Percentiles rank a stretch among this genome's conserved stretches.
phyloP scores from a whole-genome alignment of 2,888 invertebrate species.

The Lypha dubia region DNA sequence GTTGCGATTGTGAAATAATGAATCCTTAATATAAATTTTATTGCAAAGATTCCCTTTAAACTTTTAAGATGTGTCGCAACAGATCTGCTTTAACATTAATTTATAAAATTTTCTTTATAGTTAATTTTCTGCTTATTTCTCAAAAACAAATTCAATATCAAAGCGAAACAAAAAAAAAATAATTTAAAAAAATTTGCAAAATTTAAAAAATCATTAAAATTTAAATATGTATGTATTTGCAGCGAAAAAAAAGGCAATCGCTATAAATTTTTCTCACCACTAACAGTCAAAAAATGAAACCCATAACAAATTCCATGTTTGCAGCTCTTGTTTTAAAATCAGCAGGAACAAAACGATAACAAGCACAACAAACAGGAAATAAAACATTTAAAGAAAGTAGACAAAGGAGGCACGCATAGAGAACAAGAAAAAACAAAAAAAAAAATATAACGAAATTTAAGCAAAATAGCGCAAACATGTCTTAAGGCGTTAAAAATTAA shows the following conservation, averaged over 20 bases:
- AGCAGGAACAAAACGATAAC: conserved; percentile 26
- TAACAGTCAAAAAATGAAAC: conserved; percentile 44
- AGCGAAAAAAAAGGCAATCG: conserved; percentile 4
- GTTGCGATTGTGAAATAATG: too few relatives aligned
- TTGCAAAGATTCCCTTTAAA: too few relatives aligned
- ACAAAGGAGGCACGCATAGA: conserved; percentile 38
- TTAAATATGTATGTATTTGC: not conserved
- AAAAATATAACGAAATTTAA: conserved; percentile 6
- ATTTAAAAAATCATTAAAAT: conserved; percentile 17
- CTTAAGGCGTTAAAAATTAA: conserved; percentile 64
- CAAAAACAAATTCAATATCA: too few relatives aligned
- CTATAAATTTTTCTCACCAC: conserved; percentile 39
- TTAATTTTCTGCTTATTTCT: too few relatives aligned
- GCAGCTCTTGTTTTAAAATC: not conserved
- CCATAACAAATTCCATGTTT: conserved; percentile 50
- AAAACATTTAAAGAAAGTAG: conserved; percentile 46
- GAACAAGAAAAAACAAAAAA: conserved; percentile 5
- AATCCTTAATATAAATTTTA: too few relatives aligned
- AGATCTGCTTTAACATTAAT: too few relatives aligned
- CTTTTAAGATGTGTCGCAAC: too few relatives aligned
- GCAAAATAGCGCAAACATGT: conserved; percentile 42
- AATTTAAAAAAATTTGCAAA: not conserved
- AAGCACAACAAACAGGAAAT: conserved; percentile 51
- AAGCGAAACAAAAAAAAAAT: not conserved
- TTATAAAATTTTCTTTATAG: too few relatives aligned